Conservation (phyloP, 2,113 vertebrate species). For the Pontoporia blainvillei region DNA sequence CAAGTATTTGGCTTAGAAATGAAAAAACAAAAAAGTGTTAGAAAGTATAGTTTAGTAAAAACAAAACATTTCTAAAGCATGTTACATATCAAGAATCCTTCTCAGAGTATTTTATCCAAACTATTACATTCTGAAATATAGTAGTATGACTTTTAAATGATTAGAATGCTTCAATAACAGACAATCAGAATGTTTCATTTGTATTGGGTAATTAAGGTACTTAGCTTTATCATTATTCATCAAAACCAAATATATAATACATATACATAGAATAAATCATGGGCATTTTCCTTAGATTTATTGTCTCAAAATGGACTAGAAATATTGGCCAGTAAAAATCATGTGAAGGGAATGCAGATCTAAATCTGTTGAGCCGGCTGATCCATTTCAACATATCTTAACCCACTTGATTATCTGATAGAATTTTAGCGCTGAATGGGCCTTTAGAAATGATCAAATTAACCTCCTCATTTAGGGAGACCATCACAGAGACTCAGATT, state of each 20-base stretch:
- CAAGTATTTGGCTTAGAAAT: neutral
- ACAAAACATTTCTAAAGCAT: neutral
- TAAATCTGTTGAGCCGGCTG: neutral
- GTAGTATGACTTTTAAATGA: neutral
- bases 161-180: neutral
- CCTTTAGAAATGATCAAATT: neutral
- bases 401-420: neutral
- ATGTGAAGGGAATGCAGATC: neutral
- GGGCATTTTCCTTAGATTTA: neutral
- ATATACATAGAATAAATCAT: neutral
- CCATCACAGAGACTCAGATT: neutral
- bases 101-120: neutral
- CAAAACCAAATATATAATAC: neutral
- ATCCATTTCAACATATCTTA: neutral
- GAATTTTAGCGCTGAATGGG: neutral
- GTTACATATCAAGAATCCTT: neutral
- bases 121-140: neutral
- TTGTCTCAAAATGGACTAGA: neutral
- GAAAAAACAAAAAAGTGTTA: neutral
- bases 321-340: neutral
- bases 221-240: neutral
- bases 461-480: neutral
- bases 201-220: neutral
- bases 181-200: neutral
- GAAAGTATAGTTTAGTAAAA: slow-evolving; percentile 1